A percentile compares a stretch with the other conserved stretches of the same genome.
Conservation (phyloP, 2,113 vertebrate genomes). For the Chaetorhynchus papuensis region DNA sequence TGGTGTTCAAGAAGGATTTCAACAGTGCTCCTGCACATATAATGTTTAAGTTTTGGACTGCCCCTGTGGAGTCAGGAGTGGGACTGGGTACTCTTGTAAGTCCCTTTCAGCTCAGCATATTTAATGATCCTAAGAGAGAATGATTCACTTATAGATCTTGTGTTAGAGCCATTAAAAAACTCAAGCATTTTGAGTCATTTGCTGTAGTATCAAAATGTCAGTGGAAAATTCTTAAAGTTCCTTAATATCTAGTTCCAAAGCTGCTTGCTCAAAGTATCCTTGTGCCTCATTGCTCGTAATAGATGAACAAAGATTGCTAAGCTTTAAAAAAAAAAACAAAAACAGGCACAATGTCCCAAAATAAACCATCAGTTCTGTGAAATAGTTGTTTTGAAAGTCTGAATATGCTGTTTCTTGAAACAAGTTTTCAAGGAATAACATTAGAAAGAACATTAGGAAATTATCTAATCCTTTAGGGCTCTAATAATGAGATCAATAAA, state of each 20-base stretch:
- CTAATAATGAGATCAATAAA: background rate
- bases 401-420: background rate
- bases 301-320: background rate
- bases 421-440: background rate
- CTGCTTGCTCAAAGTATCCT: background rate
- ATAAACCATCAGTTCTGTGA: background rate
- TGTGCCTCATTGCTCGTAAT: background rate
- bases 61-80: background rate
- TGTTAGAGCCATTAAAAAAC: background rate
- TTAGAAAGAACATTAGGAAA: background rate
- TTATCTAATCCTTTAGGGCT: background rate
- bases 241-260: background rate
- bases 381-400: background rate
- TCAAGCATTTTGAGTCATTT: background rate
- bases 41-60: background rate
- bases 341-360: background rate
- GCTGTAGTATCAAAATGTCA: background rate
- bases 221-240: background rate
- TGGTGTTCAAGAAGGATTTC: background rate
- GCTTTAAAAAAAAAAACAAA: fast-evolving
- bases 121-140: background rate
- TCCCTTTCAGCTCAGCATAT: background rate
- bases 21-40: background rate
- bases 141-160: fast-evolving
- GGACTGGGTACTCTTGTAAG: background rate